Conservation (phyloP, 2,888 invertebrate genomes). For the Frankliniella fusca region DNA sequence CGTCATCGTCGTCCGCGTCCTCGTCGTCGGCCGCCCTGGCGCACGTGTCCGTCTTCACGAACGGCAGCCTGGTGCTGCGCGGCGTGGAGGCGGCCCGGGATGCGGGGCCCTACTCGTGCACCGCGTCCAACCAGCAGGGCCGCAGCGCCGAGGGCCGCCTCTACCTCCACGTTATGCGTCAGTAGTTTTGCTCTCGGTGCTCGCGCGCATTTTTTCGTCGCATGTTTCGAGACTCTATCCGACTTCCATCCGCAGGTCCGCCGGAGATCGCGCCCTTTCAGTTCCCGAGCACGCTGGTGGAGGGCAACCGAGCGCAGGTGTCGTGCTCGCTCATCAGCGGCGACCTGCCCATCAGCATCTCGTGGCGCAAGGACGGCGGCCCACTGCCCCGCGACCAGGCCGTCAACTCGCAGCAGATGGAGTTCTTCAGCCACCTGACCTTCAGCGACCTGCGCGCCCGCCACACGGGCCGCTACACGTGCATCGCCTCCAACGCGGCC, state of each 20-base stretch:
- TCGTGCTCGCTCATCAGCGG: conserved; percentile 76
- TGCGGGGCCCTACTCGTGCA: conserved; percentile 50
- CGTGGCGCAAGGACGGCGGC: conserved; percentile 51
- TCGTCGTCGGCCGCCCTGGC: not conserved
- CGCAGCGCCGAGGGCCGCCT: conserved; percentile 47
- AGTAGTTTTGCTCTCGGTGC: conserved; percentile 35
- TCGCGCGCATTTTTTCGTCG: too few species aligned
- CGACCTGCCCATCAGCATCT: conserved; percentile 52
- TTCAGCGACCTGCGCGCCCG: conserved; percentile 44
- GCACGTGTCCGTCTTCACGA: conserved; percentile 13
- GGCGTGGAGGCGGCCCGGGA: conserved; percentile 43
- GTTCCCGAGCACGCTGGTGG: conserved; percentile 77
- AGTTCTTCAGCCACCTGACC: conserved; percentile 45
- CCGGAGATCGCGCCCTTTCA: conserved; percentile 82
- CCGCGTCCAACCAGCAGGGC: conserved; percentile 48
- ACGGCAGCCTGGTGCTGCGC: conserved; percentile 8
- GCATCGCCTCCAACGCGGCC: conserved; percentile 50
- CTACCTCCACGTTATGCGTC: conserved; percentile 51
- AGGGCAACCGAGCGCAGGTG: conserved; percentile 78
- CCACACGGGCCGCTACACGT: conserved; percentile 55
- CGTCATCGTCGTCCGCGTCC: not conserved
- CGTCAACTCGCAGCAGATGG: conserved; percentile 46
- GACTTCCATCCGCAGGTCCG: conserved; percentile 56
- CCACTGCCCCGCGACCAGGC: conserved; percentile 46
- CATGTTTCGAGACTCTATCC: not conserved